A percentile compares a stretch with the other conserved stretches of the same genome.
Conservation (phyloP, 1,140 invertebrate genomes). For the Drepana arcuata region DNA sequence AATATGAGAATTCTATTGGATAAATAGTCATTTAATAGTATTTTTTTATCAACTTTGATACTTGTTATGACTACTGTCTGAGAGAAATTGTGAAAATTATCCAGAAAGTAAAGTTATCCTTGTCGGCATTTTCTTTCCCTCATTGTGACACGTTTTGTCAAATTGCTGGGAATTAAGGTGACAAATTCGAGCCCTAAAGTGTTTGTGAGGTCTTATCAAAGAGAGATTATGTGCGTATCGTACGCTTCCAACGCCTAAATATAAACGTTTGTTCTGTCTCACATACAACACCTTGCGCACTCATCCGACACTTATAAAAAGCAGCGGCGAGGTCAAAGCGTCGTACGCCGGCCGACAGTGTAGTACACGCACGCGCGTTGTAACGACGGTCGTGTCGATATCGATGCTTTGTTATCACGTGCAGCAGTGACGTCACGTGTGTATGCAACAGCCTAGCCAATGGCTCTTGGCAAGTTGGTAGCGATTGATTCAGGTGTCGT, state of each 20-base stretch:
- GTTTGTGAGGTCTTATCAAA: no score
- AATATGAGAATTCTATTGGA: no score
- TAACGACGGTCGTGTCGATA: conserved; percentile 49
- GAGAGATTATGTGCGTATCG: conserved; percentile 23
- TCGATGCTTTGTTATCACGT: conserved; percentile 52
- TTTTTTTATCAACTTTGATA: no score
- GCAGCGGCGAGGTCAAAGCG: conserved; percentile 54
- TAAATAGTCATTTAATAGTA: no score
- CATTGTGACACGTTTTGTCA: no score
- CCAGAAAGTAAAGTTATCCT: no score
- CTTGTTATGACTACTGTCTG: no score
- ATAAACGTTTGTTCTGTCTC: conserved; percentile 47
- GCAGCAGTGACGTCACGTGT: conserved; percentile 44
- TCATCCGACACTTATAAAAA: conserved; percentile 67
- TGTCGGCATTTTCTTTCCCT: no score
- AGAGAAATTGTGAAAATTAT: no score
- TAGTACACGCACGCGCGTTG: conserved; percentile 47
- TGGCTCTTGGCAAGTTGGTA: conserved; percentile 51
- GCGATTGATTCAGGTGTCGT: conserved; percentile 41
- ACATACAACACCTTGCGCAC: conserved; percentile 50
- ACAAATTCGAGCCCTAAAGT: no score
- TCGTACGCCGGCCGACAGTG: conserved; percentile 44
- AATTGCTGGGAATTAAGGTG: no score
- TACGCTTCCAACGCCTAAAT: conserved; percentile 43
- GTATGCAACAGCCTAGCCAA: conserved; percentile 51